phyloP scores from a whole-genome alignment of 2,888 invertebrate genomes.

The Lithosia quadra region DNA sequence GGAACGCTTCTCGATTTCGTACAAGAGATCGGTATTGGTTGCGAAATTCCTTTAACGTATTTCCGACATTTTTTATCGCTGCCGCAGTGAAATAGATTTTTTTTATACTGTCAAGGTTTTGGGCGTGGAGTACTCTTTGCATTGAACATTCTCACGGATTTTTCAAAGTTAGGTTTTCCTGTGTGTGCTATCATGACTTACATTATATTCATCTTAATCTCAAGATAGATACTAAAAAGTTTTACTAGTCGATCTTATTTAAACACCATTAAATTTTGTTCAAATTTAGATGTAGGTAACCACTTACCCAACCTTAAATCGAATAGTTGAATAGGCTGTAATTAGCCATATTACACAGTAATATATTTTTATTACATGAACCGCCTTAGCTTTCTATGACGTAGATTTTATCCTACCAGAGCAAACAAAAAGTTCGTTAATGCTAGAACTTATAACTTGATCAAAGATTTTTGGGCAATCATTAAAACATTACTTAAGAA shows the following conservation, averaged over 20 bases:
- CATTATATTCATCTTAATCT: too few species aligned
- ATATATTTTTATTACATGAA: too few species aligned
- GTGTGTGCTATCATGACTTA: too few species aligned
- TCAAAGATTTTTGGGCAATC: background rate
- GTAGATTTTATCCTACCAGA: constrained; percentile 60
- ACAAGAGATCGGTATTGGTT: constrained; percentile 82
- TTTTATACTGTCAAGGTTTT: constrained; percentile 53
- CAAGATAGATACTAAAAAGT: too few species aligned
- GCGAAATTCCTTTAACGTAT: constrained; percentile 73
- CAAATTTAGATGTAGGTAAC: too few species aligned
- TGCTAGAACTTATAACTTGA: background rate
- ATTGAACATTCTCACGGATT: constrained; percentile 28
- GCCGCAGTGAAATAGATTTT: constrained; percentile 58
- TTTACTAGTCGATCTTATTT: background rate
- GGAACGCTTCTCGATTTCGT: constrained; percentile 80
- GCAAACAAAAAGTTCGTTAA: background rate
- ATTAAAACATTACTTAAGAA: too few species aligned
- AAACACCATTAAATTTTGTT: background rate
- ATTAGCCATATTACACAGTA: constrained; percentile 60
- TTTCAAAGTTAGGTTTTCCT: too few species aligned
- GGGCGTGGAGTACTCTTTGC: constrained; percentile 40
- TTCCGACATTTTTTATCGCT: constrained; percentile 75
- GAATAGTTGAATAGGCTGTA: constrained; percentile 51
- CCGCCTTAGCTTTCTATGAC: too few species aligned
- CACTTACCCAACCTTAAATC: constrained; percentile 21